Evolutionary conservation across 2,888 invertebrate species (phyloP).

Genomic region (Allygus modestus): DNA sequence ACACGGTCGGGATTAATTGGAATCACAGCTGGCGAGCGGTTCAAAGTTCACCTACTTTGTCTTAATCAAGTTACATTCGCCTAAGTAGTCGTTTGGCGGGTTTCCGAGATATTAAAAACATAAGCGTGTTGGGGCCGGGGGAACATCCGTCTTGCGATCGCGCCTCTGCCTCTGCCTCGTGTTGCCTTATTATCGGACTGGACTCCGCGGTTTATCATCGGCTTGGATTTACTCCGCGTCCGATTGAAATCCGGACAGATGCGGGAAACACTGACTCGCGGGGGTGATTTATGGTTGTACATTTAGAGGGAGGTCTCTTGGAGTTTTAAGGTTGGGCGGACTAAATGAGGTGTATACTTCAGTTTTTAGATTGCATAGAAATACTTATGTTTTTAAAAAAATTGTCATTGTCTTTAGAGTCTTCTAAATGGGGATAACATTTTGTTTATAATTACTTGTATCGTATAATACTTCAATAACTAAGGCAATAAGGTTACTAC

Average conservation of each 20-base stretch:
- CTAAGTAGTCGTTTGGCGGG: slow-evolving; percentile 47
- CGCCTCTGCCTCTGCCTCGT: background rate
- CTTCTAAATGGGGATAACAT: too few species aligned
- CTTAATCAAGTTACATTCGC: slow-evolving; percentile 50
- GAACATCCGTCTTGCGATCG: background rate
- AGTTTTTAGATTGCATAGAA: too few species aligned
- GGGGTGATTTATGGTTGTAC: too few species aligned
- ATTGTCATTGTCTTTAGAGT: too few species aligned
- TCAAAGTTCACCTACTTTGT: slow-evolving; percentile 56
- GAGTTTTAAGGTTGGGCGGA: too few species aligned
- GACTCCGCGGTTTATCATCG: background rate
- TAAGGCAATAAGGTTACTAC: too few species aligned
- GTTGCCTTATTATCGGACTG: background rate
- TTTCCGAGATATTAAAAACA: slow-evolving; percentile 45
- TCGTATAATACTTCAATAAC: too few species aligned
- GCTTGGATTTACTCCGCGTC: background rate
- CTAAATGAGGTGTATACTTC: too few species aligned
- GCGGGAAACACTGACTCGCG: background rate
- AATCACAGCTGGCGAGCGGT: slow-evolving; percentile 44
- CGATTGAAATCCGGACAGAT: background rate
- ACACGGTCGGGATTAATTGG: slow-evolving; percentile 39
- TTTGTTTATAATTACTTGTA: too few species aligned
- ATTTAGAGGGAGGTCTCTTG: too few species aligned
- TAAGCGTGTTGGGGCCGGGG: background rate
- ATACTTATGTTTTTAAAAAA: too few species aligned